Evolutionary conservation across 2,888 invertebrate species (phyloP).

Genomic region (Xiphydria camelus): DNA sequence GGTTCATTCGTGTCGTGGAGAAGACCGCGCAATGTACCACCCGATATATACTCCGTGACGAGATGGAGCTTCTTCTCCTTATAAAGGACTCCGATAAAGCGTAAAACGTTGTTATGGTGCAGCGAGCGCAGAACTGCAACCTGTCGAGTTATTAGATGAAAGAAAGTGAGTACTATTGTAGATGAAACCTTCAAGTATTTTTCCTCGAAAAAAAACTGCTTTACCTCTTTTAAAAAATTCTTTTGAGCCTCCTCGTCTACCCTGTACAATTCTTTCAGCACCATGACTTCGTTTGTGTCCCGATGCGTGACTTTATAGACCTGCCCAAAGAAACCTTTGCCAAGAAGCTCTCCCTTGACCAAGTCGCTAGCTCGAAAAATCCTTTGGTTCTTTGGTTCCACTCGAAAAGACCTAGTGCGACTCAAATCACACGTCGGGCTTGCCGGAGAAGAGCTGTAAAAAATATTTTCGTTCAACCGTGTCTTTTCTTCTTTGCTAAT

Average conservation of each 20-base stretch:
- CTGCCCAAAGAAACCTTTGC: slow-evolving; percentile 94
- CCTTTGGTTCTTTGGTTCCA: slow-evolving; percentile 70
- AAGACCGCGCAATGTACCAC: slow-evolving; percentile 85
- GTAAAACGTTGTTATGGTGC: slow-evolving; percentile 85
- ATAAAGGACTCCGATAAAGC: slow-evolving; percentile 91
- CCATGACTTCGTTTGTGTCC: slow-evolving; percentile 91
- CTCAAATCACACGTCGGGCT: slow-evolving; percentile 70
- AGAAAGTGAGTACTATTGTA: not conserved
- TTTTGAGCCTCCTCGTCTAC: slow-evolving; percentile 94
- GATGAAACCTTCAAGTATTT: slow-evolving; percentile 1
- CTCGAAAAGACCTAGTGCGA: slow-evolving; percentile 85
- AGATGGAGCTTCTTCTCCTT: slow-evolving; percentile 89
- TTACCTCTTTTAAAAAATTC: slow-evolving; percentile 89
- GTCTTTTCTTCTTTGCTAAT: not conserved
- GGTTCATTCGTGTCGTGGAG: slow-evolving; percentile 74
- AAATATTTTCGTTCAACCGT: not conserved
- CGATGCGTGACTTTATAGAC: slow-evolving; percentile 90
- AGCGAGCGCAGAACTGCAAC: slow-evolving; percentile 89
- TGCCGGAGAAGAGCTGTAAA: slow-evolving; percentile 51
- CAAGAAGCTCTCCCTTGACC: slow-evolving; percentile 84
- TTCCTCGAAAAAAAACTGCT: slow-evolving; percentile 1
- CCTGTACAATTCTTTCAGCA: slow-evolving; percentile 88
- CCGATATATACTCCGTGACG: slow-evolving; percentile 90
- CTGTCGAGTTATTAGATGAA: slow-evolving; percentile 53
- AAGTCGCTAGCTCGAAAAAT: slow-evolving; percentile 92